A percentile compares a stretch with the other conserved stretches of the same genome.
Evolutionary conservation across 2,888 invertebrate species (phyloP).

Genomic region (Eledone cirrhosa): DNA sequence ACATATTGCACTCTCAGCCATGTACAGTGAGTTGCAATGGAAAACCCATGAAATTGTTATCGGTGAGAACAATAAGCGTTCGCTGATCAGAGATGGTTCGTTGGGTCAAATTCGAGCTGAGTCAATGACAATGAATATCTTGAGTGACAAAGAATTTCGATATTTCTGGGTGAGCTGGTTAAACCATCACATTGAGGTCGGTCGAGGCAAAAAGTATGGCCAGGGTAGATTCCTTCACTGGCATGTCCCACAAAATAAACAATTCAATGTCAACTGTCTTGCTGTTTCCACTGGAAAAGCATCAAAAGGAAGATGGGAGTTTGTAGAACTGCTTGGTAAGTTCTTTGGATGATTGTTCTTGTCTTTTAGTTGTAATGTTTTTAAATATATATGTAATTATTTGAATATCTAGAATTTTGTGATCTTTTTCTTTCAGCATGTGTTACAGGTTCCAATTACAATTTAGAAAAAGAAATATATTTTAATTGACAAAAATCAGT

Average conservation of each 20-base stretch:
- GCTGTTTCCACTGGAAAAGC: constrained; percentile 60
- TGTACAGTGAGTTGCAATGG: constrained; percentile 61
- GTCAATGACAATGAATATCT: constrained; percentile 51
- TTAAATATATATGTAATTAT: too few relatives aligned
- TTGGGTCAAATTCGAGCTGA: constrained; percentile 52
- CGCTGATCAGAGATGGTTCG: constrained; percentile 56
- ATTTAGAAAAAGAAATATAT: too few relatives aligned
- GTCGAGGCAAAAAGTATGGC: constrained; percentile 56
- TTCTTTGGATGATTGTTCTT: not conserved
- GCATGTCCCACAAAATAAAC: constrained; percentile 53
- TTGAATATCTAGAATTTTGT: too few relatives aligned
- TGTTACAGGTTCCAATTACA: too few relatives aligned
- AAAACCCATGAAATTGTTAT: constrained; percentile 61
- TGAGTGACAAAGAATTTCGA: constrained; percentile 53
- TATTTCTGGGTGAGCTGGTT: constrained; percentile 64
- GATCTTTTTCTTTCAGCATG: too few relatives aligned
- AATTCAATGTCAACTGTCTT: constrained; percentile 59
- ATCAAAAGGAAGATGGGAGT: constrained; percentile 63
- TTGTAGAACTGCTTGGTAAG: constrained; percentile 60
- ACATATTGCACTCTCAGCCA: constrained; percentile 59
- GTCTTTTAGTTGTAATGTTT: too few relatives aligned
- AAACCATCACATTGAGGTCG: constrained; percentile 52
- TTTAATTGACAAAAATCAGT: too few relatives aligned
- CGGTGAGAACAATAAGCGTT: constrained; percentile 58
- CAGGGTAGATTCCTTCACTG: constrained; percentile 53